Percentiles rank a stretch among this genome's conserved stretches.
Conservation (phyloP, 2,888 invertebrate species). For the Coelinius sp. region DNA sequence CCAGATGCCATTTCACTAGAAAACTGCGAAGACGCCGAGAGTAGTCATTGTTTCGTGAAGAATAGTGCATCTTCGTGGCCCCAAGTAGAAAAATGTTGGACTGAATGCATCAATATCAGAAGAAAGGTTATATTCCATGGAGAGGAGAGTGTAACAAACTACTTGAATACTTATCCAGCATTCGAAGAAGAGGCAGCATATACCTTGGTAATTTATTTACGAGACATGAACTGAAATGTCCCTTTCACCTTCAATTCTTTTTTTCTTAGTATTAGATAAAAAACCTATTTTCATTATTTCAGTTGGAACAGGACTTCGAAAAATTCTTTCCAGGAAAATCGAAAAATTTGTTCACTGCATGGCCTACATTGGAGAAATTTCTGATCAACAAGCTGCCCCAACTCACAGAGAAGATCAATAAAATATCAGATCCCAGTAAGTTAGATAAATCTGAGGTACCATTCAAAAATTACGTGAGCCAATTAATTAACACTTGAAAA, state of each 20-base stretch:
- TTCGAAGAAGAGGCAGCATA: background rate
- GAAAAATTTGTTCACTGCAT: background rate
- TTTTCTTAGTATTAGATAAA: background rate
- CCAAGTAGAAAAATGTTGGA: background rate
- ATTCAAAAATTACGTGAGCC: background rate
- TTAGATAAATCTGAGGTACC: no score
- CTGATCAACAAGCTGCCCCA: background rate
- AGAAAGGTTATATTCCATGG: background rate
- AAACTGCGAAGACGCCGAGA: background rate
- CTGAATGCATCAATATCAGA: background rate
- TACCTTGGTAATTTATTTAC: conserved; percentile 1
- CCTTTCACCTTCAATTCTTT: background rate
- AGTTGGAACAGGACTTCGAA: conserved; percentile 27
- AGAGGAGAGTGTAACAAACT: background rate
- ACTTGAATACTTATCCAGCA: background rate
- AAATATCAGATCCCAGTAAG: background rate
- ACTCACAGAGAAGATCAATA: no score
- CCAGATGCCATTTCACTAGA: background rate
- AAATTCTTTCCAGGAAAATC: background rate
- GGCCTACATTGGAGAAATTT: background rate
- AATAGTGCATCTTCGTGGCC: conserved; percentile 1
- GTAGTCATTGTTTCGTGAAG: background rate
- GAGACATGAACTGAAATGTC: background rate
- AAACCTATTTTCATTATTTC: background rate
- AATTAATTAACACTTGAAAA: background rate